A percentile compares a stretch with the other conserved stretches of the same genome.
Evolutionary conservation across 1,140 invertebrate species (phyloP).

Genomic region (Cyphomyrmex costatus): DNA sequence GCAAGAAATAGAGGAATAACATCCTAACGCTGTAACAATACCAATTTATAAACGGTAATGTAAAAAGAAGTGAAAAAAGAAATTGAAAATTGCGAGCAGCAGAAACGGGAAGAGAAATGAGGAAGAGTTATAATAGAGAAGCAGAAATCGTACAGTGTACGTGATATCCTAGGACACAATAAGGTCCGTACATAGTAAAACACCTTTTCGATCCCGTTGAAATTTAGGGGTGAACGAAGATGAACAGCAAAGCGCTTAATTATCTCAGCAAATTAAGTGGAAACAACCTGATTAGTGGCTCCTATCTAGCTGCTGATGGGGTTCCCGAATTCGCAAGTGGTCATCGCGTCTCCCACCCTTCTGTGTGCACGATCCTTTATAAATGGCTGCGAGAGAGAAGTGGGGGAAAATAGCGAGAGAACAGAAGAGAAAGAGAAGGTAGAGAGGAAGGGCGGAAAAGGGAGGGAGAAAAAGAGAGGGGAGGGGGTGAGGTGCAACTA

Average conservation of each 20-base stretch:
- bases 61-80: not conserved
- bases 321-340: conserved; percentile 72
- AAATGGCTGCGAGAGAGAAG: conserved; percentile 10
- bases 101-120: not conserved
- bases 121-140: not conserved
- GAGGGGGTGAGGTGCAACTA: conserved; percentile 47
- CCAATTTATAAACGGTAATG: not conserved
- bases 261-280: conserved; percentile 86
- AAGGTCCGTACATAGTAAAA: conserved; percentile 82
- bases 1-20: not conserved
- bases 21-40: not conserved
- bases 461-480: not conserved
- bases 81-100: not conserved
- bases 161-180: conserved; percentile 81
- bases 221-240: conserved; percentile 77
- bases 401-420: conserved; percentile 23
- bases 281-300: conserved; percentile 85
- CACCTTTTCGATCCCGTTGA: conserved; percentile 73
- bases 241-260: conserved; percentile 85
- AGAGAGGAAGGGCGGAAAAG: not conserved
- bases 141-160: conserved; percentile 57
- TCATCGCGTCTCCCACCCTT: conserved; percentile 51
- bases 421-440: not conserved
- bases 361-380: conserved; percentile 66
- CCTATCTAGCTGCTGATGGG: conserved; percentile 78